phyloP scores from a whole-genome alignment of 2,888 invertebrate genomes.

The Physocephala rufipes region DNA sequence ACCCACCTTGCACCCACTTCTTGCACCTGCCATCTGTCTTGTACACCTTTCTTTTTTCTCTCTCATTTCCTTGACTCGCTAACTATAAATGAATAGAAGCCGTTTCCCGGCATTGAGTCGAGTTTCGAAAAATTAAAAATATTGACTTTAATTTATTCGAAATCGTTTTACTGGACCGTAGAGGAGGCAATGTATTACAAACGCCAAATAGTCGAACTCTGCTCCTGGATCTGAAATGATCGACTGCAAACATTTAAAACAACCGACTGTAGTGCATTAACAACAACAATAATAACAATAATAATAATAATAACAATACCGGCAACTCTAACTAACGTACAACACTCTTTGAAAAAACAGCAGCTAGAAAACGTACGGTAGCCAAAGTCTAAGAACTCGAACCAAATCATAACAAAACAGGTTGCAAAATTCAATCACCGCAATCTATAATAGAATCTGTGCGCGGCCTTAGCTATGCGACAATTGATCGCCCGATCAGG shows the following conservation, averaged over 20 bases:
- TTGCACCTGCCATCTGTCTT: no score
- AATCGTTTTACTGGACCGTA: conserved; percentile 24
- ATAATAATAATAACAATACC: no score
- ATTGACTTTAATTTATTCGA: conserved; percentile 28
- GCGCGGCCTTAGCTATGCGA: conserved; percentile 13
- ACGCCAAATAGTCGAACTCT: not conserved
- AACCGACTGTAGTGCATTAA: not conserved
- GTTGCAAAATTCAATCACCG: conserved; percentile 57
- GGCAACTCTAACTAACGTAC: no score
- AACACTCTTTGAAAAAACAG: no score
- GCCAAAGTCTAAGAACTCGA: not conserved
- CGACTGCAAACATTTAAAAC: not conserved
- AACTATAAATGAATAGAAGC: not conserved
- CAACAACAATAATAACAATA: not conserved
- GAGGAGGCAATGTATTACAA: not conserved
- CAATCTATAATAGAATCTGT: conserved; percentile 60
- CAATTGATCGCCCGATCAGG: not conserved
- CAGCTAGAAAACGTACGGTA: no score
- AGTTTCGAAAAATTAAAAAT: conserved; percentile 24
- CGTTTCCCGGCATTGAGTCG: conserved; percentile 28
- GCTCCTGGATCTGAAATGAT: not conserved
- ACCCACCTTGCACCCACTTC: no score
- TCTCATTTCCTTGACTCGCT: not conserved
- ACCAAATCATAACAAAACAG: conserved; percentile 46
- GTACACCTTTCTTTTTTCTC: no score